Conservation (phyloP, 2,888 invertebrate genomes). For the Eupelmus urozonus region DNA sequence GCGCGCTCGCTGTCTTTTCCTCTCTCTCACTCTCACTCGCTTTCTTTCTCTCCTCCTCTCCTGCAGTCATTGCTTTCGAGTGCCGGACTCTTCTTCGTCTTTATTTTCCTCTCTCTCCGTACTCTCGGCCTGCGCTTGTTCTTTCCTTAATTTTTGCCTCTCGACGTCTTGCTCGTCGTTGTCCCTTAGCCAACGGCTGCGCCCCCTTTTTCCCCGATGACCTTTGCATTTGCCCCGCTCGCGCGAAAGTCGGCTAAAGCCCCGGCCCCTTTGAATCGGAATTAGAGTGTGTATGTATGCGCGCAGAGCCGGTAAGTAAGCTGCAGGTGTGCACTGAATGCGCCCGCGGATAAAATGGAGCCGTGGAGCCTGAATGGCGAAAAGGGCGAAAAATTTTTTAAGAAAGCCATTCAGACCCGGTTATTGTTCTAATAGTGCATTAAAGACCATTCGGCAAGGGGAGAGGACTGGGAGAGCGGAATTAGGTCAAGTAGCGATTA, state of each 20-base stretch:
- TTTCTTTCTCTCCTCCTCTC: conserved; percentile 54
- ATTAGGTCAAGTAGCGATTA: conserved; percentile 55
- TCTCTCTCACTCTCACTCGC: conserved; percentile 30
- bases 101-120: conserved; percentile 57
- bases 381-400: background rate
- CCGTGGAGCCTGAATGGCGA: background rate
- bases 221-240: background rate
- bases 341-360: background rate
- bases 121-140: conserved; percentile 44
- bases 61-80: conserved; percentile 57
- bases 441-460: conserved; percentile 7
- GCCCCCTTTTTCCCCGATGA: conserved; percentile 6
- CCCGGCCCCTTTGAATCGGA: no score
- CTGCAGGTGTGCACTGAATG: background rate
- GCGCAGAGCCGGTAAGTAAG: background rate
- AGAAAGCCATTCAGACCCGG: background rate
- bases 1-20: conserved; percentile 29
- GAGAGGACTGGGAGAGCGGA: conserved; percentile 14
- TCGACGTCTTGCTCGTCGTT: conserved; percentile 4
- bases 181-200: background rate
- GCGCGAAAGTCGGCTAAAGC: background rate
- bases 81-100: conserved; percentile 59
- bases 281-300: background rate
- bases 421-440: conserved; percentile 33
- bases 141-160: conserved; percentile 54